These are phyloP conservation scores for Penaeus chinensis DNA, from an alignment of 1,140 invertebrate genomes.

Conservation along the genomic window DNA sequence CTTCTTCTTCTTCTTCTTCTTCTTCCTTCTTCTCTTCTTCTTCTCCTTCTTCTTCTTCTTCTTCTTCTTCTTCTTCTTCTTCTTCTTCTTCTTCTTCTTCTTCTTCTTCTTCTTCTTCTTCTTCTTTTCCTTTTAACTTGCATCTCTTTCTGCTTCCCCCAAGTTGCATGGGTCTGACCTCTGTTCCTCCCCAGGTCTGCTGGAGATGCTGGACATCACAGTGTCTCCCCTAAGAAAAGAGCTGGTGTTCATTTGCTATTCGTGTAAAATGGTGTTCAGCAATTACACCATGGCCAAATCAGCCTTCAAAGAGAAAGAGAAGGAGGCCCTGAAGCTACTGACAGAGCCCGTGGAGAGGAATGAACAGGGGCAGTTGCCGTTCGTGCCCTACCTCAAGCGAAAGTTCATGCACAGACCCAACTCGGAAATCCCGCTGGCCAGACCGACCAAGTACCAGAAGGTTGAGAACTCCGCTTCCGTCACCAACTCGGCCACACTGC, in stretches of 20 bases:
- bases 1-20: too few species aligned
- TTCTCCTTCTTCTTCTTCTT: too few species aligned
- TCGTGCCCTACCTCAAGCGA: slow-evolving; percentile 48
- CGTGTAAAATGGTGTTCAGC: slow-evolving; percentile 43
- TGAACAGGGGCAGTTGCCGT: slow-evolving; percentile 44
- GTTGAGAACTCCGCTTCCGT: background rate
- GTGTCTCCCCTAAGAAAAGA: slow-evolving; percentile 43
- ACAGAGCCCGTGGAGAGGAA: slow-evolving; percentile 25
- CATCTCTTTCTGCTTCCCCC: too few species aligned
- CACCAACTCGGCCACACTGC: background rate
- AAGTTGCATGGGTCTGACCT: too few species aligned
- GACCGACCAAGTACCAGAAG: slow-evolving; percentile 41
- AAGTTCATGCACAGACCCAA: slow-evolving; percentile 23
- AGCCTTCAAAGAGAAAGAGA: slow-evolving; percentile 26
- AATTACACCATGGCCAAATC: slow-evolving; percentile 50
- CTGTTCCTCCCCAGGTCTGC: slow-evolving; percentile 26
- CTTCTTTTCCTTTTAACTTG: too few species aligned
- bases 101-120: too few species aligned
- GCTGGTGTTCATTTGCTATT: slow-evolving; percentile 44
- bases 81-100: too few species aligned
- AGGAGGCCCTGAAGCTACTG: slow-evolving; percentile 44
- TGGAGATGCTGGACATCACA: slow-evolving; percentile 49
- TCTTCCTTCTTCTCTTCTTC: too few species aligned
- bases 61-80: too few species aligned
- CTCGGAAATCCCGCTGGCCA: background rate